Conservation (phyloP, 2,888 invertebrate genomes). For the Pristionchus maxplancki region DNA sequence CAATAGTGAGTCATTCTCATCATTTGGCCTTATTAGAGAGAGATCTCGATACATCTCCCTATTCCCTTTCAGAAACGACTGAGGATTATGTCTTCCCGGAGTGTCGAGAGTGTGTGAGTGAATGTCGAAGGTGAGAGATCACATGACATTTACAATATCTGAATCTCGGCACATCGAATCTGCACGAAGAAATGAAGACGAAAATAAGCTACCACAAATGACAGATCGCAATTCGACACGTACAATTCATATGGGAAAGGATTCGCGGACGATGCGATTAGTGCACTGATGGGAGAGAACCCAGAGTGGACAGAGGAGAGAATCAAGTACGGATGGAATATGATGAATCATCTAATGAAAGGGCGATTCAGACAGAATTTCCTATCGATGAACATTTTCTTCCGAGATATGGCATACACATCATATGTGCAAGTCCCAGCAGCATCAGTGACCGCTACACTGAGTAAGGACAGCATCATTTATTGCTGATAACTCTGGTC, state of each 20-base stretch:
- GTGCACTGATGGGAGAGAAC: conserved; percentile 53
- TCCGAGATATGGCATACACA: conserved; percentile 66
- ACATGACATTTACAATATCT: not conserved
- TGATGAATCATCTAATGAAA: not conserved
- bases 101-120: conserved; percentile 61
- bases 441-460: conserved; percentile 55
- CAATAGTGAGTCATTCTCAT: conserved; percentile 48
- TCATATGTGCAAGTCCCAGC: conserved; percentile 64
- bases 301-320: conserved; percentile 45
- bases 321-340: conserved; percentile 46
- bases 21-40: conserved; percentile 7
- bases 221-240: conserved; percentile 60
- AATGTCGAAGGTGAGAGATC: conserved; percentile 56
- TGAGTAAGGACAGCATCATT: conserved; percentile 52
- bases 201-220: not conserved
- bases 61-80: not conserved
- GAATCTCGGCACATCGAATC: no score
- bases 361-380: conserved; percentile 52
- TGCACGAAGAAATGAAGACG: not conserved
- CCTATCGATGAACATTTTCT: conserved; percentile 64
- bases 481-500: not conserved
- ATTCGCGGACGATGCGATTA: conserved; percentile 57
- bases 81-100: conserved; percentile 49
- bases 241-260: conserved; percentile 66
- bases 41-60: not conserved